Base-by-base conservation (phyloP, 2,797 vertebrate genomes). In the Enteromius radiatus region DNA sequence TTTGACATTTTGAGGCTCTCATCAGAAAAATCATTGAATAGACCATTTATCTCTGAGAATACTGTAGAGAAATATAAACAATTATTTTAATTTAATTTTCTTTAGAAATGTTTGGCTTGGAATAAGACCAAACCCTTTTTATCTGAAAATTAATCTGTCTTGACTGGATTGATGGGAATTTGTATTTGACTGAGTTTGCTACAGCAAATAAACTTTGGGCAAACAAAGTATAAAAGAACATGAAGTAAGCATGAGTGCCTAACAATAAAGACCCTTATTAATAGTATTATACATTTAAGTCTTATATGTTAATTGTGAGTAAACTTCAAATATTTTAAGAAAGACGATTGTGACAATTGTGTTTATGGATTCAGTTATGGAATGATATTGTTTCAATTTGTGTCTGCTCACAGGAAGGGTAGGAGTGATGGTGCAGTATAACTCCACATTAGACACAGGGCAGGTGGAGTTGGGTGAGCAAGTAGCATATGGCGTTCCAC, bases 391-490 rank as follows among this genome's bases (percentile, higher is more conserved):
- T 73, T 17, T 68, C 36, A 38, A 63, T 65, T 6, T 67, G 23
- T 76, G 23, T 81, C n/a, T 82, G 10, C n/a, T 71, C 54, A 87
- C 86, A 98, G 98, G 97, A 91, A 96, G 95, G 92, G 90, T 91
- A 28, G 92, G 92, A 28, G 93, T 95, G 89, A 93, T 95, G 86
- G 94, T 94, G 64, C 97, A 95, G 87, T 97, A 98, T 92, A 99
- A 99, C 93, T 97, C 96, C 92, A 96, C 96, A 86, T 95, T 99
- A 85, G 97, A 99, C 88, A 96, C 96, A 0, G 98, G 98, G 86
- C 97, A 97, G 90, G 96, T 99, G 52, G 97, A 98, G 87, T 90
- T 99, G 85, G 98, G 97, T 70, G 96, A 96, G 90, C 93, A 95
- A 92, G 95, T 93, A 0, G 93, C 94, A 83, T 97, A 98, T 89